Conservation (phyloP, 2,113 vertebrate species). For the Amphiprion ocellaris region DNA sequence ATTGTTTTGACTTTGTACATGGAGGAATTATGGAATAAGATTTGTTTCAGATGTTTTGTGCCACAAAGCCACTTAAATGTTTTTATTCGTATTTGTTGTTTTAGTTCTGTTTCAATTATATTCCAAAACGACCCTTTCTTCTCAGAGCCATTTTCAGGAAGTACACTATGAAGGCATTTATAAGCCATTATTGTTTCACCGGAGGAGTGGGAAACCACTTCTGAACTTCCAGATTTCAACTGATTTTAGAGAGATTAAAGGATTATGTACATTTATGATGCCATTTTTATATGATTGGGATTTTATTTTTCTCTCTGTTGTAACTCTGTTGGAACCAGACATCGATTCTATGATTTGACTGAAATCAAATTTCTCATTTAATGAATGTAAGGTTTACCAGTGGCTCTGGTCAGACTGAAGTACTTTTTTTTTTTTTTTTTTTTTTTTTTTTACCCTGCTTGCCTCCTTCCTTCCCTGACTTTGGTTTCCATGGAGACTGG, state of each 20-base stretch:
- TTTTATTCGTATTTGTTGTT: constrained; percentile 81
- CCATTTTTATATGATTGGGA: constrained; percentile 81
- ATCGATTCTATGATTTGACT: constrained; percentile 71
- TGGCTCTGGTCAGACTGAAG: constrained; percentile 62
- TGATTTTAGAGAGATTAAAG: constrained; percentile 66
- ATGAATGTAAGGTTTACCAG: constrained; percentile 78
- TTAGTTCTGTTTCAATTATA: constrained; percentile 74
- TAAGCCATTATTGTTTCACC: constrained; percentile 52
- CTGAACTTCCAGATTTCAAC: constrained; percentile 67
- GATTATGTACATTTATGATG: constrained; percentile 75
- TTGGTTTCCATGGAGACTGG: constrained; percentile 62
- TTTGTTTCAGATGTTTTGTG: constrained; percentile 82
- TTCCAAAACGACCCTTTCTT: constrained; percentile 69
- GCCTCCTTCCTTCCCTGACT: constrained; percentile 14
- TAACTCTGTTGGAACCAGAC: constrained; percentile 63
- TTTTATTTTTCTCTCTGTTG: constrained; percentile 63
- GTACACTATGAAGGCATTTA: constrained; percentile 62
- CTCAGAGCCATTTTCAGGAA: constrained; percentile 72
- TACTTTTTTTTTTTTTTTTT: constrained; percentile 33
- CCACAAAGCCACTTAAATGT: constrained; percentile 84
- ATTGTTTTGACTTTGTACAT: constrained; percentile 83
- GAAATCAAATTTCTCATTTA: constrained; percentile 67
- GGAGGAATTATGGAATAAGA: constrained; percentile 77
- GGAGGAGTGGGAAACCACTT: constrained; percentile 56
- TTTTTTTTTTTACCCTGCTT: background rate